A percentile compares a stretch with the other conserved stretches of the same genome.
Conservation (phyloP, 2,888 invertebrate species). For the Heteropelma amictum region DNA sequence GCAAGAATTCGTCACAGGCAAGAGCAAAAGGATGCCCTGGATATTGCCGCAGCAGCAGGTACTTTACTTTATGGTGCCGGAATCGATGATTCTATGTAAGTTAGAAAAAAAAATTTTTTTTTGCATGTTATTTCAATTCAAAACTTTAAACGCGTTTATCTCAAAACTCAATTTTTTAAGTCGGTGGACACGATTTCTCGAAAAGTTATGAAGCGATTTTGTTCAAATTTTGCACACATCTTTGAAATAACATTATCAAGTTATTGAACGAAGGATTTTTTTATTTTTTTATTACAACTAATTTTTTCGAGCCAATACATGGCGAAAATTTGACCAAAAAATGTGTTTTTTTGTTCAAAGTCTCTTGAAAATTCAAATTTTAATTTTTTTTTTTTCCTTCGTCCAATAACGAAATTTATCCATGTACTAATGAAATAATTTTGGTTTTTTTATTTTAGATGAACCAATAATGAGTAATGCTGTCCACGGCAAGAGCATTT, state of each 20-base stretch:
- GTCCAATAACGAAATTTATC: too few species aligned
- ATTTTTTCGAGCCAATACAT: background rate
- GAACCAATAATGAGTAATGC: too few species aligned
- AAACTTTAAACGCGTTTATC: slow-evolving; percentile 26
- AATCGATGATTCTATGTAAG: slow-evolving; percentile 61
- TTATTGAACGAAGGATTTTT: slow-evolving; percentile 18
- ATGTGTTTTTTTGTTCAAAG: too few species aligned
- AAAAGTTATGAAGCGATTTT: slow-evolving; percentile 20
- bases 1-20: slow-evolving; percentile 60
- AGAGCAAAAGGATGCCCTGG: slow-evolving; percentile 61
- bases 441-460: too few species aligned
- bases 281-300: slow-evolving; percentile 3
- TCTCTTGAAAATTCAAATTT: too few species aligned
- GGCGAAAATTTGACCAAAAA: too few species aligned
- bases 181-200: slow-evolving; percentile 9
- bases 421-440: too few species aligned
- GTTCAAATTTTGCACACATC: slow-evolving; percentile 17
- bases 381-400: too few species aligned
- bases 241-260: slow-evolving; percentile 17
- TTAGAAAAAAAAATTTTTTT: slow-evolving; percentile 40
- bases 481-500: too few species aligned
- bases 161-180: slow-evolving; percentile 9
- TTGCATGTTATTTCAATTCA: background rate
- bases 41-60: slow-evolving; percentile 58
- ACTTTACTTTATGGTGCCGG: slow-evolving; percentile 59